phyloP scores from a whole-genome alignment of 2,888 invertebrate species.

The Dynastes maya region DNA sequence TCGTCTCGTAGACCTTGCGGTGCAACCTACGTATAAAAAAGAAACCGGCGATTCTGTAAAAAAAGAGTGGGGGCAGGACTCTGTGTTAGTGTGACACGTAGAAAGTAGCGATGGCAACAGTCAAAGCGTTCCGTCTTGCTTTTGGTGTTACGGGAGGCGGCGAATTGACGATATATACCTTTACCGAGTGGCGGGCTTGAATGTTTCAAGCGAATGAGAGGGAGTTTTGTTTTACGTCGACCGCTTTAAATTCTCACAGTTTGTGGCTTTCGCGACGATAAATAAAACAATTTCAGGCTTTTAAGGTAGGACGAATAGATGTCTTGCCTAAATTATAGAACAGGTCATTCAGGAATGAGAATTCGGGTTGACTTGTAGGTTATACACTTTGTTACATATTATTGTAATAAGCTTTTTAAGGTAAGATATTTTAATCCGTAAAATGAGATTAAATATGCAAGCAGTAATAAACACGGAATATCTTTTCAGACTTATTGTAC shows the following conservation, averaged over 20 bases:
- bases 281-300: constrained; percentile 10
- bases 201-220: constrained; percentile 12
- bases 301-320: constrained; percentile 12
- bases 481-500: no score
- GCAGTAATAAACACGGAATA: no score
- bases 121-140: constrained; percentile 9
- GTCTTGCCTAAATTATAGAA: constrained; percentile 9
- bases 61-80: background rate
- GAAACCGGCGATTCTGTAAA: constrained; percentile 2
- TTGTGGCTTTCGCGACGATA: background rate
- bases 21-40: constrained; percentile 1
- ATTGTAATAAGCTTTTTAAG: no score
- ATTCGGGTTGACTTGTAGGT: background rate
- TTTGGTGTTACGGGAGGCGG: constrained; percentile 4
- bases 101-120: constrained; percentile 1
- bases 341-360: background rate
- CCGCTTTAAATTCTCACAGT: constrained; percentile 16
- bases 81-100: background rate
- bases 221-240: constrained; percentile 19
- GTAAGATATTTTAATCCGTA: no score
- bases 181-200: constrained; percentile 1
- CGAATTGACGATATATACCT: constrained; percentile 12
- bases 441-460: no score
- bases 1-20: background rate
- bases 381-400: background rate